phyloP scores from a whole-genome alignment of 2,797 vertebrate genomes.

The Hapalemur alaotrensis region DNA sequence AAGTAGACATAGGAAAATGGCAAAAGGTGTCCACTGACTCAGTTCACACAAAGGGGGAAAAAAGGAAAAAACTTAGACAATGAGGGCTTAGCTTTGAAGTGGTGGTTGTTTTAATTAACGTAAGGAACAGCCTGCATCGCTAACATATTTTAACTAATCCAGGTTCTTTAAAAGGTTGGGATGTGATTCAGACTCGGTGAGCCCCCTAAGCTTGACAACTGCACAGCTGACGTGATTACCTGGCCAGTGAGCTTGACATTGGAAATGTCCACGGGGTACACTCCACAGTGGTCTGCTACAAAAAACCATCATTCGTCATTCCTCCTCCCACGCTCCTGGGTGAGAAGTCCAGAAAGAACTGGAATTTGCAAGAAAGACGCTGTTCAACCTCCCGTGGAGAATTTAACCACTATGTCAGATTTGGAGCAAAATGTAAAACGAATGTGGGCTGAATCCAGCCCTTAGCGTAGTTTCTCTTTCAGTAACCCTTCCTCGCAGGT shows the following conservation, averaged over 20 bases:
- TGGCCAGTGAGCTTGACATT: not conserved
- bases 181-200: constrained; percentile 21
- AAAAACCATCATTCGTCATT: not conserved
- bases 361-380: not conserved
- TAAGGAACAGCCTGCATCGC: constrained; percentile 37
- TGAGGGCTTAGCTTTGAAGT: constrained; percentile 46
- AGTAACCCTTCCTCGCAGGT: not conserved
- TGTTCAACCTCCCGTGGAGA: not conserved
- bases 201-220: constrained; percentile 41
- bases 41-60: not conserved
- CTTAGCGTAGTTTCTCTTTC: not conserved
- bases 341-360: not conserved
- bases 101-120: constrained; percentile 27
- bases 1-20: not conserved
- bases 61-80: not conserved
- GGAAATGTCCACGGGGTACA: not conserved
- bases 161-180: constrained; percentile 53
- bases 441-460: not conserved
- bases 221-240: constrained; percentile 46
- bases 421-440: constrained; percentile 20
- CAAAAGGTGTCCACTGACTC: not conserved
- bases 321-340: not conserved
- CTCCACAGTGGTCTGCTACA: not conserved
- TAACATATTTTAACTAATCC: constrained; percentile 67
- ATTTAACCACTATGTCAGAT: not conserved